These are phyloP conservation scores for Carassius carassius DNA, from an alignment of 2,113 vertebrate species.

Conservation along the genomic window DNA sequence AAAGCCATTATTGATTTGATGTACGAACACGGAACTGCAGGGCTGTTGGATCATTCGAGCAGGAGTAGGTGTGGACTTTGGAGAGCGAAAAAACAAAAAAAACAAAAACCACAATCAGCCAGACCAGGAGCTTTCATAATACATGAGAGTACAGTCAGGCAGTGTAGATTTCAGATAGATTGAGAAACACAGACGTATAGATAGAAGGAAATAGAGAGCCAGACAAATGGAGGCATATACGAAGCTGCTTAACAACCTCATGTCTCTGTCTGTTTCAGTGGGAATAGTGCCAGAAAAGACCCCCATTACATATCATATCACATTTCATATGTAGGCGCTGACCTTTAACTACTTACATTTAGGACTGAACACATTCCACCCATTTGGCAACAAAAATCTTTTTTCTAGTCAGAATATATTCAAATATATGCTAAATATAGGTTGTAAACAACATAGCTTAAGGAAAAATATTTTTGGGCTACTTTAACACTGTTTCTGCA, in stretches of 20 bases:
- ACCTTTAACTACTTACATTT: slow-evolving; percentile 18
- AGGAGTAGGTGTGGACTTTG: slow-evolving; percentile 18
- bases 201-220: background rate
- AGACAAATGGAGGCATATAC: slow-evolving; percentile 17
- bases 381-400: background rate
- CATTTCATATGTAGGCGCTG: slow-evolving; percentile 7
- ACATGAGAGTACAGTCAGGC: slow-evolving; percentile 21
- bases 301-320: slow-evolving; percentile 16
- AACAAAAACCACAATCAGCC: background rate
- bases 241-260: background rate
- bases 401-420: background rate
- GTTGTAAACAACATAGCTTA: background rate
- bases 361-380: background rate
- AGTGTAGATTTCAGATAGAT: slow-evolving; percentile 19
- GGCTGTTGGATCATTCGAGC: slow-evolving; percentile 13
- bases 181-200: slow-evolving; percentile 12
- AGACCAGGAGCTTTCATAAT: slow-evolving; percentile 10
- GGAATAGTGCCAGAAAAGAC: slow-evolving; percentile 17
- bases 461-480: background rate
- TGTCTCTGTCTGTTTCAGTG: background rate
- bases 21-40: background rate
- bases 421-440: background rate
- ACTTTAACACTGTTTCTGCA: too few relatives aligned
- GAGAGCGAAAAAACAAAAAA: background rate
- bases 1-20: slow-evolving; percentile 19